Conservation (phyloP, 53 echinoderm and acorn worm species). For the Pentamera pediparva region DNA sequence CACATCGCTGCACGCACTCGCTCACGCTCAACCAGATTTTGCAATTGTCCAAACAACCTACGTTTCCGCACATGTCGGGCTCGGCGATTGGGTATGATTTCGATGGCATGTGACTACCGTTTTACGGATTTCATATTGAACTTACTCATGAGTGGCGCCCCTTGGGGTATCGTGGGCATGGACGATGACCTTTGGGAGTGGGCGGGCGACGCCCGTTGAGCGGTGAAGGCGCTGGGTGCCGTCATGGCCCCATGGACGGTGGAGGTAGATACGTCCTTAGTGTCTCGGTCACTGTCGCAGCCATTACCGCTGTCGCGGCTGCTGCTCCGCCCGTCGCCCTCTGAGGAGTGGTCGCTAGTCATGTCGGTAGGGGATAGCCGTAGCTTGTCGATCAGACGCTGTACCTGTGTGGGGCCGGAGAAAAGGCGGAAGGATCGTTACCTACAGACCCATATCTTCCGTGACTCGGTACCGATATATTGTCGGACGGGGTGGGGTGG, state of each 20-base stretch:
- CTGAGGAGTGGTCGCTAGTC: slow-evolving; percentile 61
- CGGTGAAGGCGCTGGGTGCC: neutral
- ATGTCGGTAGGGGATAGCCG: slow-evolving; percentile 47
- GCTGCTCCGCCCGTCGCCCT: slow-evolving; percentile 50
- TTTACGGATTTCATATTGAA: no score
- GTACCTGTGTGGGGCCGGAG: slow-evolving; percentile 33
- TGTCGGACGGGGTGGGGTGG: no score
- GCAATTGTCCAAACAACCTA: no score
- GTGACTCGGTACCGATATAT: no score
- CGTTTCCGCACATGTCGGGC: no score
- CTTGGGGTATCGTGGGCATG: slow-evolving; percentile 19
- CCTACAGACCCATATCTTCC: no score
- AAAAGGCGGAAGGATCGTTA: no score
- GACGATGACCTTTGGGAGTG: slow-evolving; percentile 1
- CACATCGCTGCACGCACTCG: no score
- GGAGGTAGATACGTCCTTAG: slow-evolving; percentile 25
- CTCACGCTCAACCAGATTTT: no score
- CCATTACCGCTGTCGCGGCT: slow-evolving; percentile 98
- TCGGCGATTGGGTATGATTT: no score
- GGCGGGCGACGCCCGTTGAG: neutral
- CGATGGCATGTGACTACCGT: no score
- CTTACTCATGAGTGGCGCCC: no score
- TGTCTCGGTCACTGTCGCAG: slow-evolving; percentile 70
- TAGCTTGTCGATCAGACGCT: slow-evolving; percentile 49
- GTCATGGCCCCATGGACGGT: neutral